phyloP scores from a whole-genome alignment of 1,140 invertebrate species.

The Drosophila seguyi region DNA sequence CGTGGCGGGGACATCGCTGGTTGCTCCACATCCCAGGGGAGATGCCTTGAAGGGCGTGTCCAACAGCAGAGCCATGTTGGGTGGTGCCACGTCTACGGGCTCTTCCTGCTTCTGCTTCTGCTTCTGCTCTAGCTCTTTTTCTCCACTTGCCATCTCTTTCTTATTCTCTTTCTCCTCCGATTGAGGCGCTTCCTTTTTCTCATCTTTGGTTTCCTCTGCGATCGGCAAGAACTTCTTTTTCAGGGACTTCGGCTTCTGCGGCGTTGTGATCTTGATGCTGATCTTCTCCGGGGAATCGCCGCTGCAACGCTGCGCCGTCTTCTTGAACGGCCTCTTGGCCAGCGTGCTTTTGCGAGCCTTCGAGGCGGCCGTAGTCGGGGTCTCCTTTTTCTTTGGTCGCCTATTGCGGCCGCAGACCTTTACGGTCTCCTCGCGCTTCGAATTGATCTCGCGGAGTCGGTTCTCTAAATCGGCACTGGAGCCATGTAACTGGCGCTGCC shows the following conservation, averaged over 20 bases:
- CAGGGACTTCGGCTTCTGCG: constrained; percentile 44
- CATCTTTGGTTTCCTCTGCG: background rate
- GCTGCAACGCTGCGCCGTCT: background rate
- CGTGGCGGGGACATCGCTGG: background rate
- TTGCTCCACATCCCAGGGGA: background rate
- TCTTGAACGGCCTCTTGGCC: constrained; percentile 17
- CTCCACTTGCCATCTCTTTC: background rate
- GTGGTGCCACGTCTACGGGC: background rate
- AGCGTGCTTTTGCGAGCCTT: constrained; percentile 23
- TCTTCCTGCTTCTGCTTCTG: constrained; percentile 1
- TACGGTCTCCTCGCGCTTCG: constrained; percentile 44
- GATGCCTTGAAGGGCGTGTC: constrained; percentile 74
- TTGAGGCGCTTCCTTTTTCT: background rate
- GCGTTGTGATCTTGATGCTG: constrained; percentile 69
- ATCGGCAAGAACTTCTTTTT: constrained; percentile 2
- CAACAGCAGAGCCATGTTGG: constrained; percentile 64
- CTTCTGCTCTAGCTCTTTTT: background rate
- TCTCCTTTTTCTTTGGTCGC: constrained; percentile 29
- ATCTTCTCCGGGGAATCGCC: constrained; percentile 41
- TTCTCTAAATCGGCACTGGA: constrained; percentile 61
- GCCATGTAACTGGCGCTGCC: constrained; percentile 64
- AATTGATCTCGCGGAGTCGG: constrained; percentile 72
- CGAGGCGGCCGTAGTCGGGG: constrained; percentile 8
- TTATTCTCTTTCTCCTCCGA: background rate
- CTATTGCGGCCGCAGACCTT: background rate